Conservation (phyloP, 2,797 vertebrate species). For the Pelodytes ibericus region DNA sequence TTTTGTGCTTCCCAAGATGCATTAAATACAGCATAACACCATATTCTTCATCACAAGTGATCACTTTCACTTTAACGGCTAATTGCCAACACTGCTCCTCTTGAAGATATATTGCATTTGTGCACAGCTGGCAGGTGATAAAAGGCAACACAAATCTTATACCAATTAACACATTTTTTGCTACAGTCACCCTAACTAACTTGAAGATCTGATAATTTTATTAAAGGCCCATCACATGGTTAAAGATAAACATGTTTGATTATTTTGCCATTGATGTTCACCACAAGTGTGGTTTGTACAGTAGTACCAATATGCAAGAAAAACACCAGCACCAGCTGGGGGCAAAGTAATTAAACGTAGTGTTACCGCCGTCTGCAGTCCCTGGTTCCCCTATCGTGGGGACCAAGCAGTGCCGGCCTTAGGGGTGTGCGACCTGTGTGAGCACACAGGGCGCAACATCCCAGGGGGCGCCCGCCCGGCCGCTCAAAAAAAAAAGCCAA, state of each 20-base stretch:
- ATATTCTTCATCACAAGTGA: not conserved
- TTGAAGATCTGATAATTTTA: not conserved
- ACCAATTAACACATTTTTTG: not conserved
- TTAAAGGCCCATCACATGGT: not conserved
- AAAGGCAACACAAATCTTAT: not conserved
- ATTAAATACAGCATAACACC: not conserved
- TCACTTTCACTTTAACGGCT: not conserved
- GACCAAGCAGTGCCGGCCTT: too few species aligned
- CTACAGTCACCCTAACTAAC: not conserved
- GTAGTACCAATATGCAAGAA: not conserved
- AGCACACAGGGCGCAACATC: too few species aligned
- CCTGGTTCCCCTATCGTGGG: too few species aligned
- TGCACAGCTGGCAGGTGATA: conserved; percentile 11
- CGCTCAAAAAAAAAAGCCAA: too few species aligned
- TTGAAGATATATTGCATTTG: not conserved
- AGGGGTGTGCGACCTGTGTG: too few species aligned
- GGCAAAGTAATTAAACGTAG: too few species aligned
- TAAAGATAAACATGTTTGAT: not conserved
- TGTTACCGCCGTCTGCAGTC: too few species aligned
- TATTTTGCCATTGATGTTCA: not conserved
- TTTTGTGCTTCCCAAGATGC: not conserved
- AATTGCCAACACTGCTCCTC: not conserved
- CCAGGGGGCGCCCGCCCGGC: too few species aligned
- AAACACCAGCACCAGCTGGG: too few species aligned
- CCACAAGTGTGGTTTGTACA: not conserved